Conservation (phyloP, 2,888 invertebrate genomes). For the Leptarthrus brevirostris region DNA sequence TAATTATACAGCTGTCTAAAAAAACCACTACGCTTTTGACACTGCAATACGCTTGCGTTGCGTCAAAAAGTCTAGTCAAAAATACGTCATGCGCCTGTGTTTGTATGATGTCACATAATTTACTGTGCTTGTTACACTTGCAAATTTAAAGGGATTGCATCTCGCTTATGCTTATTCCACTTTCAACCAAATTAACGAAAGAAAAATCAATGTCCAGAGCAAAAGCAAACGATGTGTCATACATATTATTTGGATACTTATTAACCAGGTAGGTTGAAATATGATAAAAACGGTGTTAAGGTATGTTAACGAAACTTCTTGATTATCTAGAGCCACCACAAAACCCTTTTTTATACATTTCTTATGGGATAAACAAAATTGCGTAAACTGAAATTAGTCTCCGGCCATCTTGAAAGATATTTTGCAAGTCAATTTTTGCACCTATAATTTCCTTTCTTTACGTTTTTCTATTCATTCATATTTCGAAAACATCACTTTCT, state of each 20-base stretch:
- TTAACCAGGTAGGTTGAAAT: constrained; percentile 14
- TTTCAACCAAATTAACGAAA: constrained; percentile 31
- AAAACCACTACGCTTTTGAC: too few relatives aligned
- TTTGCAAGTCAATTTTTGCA: constrained; percentile 32
- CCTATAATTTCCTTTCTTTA: background rate
- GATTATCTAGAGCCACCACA: background rate
- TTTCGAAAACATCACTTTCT: too few relatives aligned
- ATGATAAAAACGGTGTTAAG: constrained; percentile 1
- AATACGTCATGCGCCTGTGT: constrained; percentile 29
- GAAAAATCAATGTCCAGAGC: constrained; percentile 49
- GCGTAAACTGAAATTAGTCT: constrained; percentile 38
- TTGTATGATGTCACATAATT: constrained; percentile 43
- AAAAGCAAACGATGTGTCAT: constrained; percentile 50
- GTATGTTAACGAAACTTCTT: background rate
- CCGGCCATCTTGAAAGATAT: constrained; percentile 53
- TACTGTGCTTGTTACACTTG: background rate
- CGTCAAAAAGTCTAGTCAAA: constrained; percentile 22
- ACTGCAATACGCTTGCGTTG: constrained; percentile 44
- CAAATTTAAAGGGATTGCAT: background rate
- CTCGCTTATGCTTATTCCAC: constrained; percentile 1
- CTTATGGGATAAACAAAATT: constrained; percentile 46
- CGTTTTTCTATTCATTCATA: too few relatives aligned
- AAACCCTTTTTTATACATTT: background rate
- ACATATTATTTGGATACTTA: constrained; percentile 23
- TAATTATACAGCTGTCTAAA: too few relatives aligned